These are phyloP conservation scores for Echinops telfairi DNA, from an alignment of 2,113 vertebrate species.

Conservation along the genomic window DNA sequence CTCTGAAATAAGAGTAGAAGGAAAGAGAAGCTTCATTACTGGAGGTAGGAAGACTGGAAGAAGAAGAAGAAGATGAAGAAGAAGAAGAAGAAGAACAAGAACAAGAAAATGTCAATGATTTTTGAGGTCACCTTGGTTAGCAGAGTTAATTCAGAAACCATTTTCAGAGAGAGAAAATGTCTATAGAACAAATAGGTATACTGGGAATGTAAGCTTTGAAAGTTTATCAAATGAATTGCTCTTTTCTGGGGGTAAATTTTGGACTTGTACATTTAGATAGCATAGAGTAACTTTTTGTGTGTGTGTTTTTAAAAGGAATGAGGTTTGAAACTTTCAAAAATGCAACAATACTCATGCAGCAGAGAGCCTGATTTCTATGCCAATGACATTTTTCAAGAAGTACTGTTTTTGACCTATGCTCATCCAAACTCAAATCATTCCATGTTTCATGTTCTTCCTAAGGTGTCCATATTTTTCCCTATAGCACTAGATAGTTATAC, in stretches of 20 bases:
- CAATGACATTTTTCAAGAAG: conserved; percentile 70
- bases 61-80: background rate
- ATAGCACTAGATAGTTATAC: conserved; percentile 64
- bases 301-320: conserved; percentile 29
- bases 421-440: conserved; percentile 78
- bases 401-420: conserved; percentile 76
- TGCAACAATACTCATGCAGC: background rate
- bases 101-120: background rate
- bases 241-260: background rate
- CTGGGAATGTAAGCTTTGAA: background rate
- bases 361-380: conserved; percentile 61
- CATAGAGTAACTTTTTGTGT: background rate
- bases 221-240: background rate
- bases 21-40: background rate
- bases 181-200: background rate
- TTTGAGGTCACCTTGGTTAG: background rate
- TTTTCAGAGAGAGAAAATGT: background rate
- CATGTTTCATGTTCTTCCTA: conserved; percentile 69
- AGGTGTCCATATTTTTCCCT: conserved; percentile 73
- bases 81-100: too few relatives aligned
- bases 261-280: background rate
- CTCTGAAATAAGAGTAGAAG: background rate
- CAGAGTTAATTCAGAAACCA: background rate
- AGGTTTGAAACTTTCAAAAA: conserved; percentile 55
- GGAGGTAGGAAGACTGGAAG: too few relatives aligned